These are phyloP conservation scores for Gymnodraco acuticeps DNA, from an alignment of 2,797 vertebrate species.

Conservation along the genomic window DNA sequence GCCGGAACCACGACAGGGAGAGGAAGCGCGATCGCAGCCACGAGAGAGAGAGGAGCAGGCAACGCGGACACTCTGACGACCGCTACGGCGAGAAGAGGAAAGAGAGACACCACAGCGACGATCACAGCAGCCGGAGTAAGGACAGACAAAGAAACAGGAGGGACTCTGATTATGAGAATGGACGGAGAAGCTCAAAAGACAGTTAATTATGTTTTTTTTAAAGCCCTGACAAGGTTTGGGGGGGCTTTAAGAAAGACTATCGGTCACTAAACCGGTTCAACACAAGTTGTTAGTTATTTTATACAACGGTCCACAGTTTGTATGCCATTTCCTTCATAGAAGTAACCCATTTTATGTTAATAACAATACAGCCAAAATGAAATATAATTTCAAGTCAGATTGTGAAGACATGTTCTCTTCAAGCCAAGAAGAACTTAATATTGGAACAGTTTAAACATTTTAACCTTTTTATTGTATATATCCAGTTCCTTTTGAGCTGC, in stretches of 20 bases:
- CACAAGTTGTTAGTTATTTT: slow-evolving; percentile 47
- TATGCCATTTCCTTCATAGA: slow-evolving; percentile 46
- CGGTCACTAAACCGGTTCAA: slow-evolving; percentile 32
- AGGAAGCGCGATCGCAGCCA: slow-evolving; percentile 74
- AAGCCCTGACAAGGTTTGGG: slow-evolving; percentile 10
- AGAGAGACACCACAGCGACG: slow-evolving; percentile 89
- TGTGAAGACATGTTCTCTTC: slow-evolving; percentile 62
- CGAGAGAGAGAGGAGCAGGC: slow-evolving; percentile 82
- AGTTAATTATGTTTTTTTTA: slow-evolving; percentile 56
- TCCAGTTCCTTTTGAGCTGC: slow-evolving; percentile 57
- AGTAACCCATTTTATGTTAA: slow-evolving; percentile 58
- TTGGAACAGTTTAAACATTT: slow-evolving; percentile 58
- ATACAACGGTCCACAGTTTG: slow-evolving; percentile 31
- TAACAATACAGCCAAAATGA: slow-evolving; percentile 67
- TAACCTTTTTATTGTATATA: slow-evolving; percentile 66
- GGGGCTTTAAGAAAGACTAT: slow-evolving; percentile 31
- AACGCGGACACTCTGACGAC: slow-evolving; percentile 83
- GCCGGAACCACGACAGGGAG: slow-evolving; percentile 88
- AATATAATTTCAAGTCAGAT: slow-evolving; percentile 55
- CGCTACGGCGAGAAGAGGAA: slow-evolving; percentile 88
- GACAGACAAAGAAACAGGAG: slow-evolving; percentile 89
- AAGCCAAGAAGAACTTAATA: slow-evolving; percentile 50
- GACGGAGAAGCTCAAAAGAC: slow-evolving; percentile 82
- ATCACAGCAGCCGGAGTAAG: slow-evolving; percentile 82
- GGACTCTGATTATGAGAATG: slow-evolving; percentile 87